These are phyloP conservation scores for Perdita meconis DNA, from an alignment of 2,888 invertebrate genomes.

Conservation along the genomic window DNA sequence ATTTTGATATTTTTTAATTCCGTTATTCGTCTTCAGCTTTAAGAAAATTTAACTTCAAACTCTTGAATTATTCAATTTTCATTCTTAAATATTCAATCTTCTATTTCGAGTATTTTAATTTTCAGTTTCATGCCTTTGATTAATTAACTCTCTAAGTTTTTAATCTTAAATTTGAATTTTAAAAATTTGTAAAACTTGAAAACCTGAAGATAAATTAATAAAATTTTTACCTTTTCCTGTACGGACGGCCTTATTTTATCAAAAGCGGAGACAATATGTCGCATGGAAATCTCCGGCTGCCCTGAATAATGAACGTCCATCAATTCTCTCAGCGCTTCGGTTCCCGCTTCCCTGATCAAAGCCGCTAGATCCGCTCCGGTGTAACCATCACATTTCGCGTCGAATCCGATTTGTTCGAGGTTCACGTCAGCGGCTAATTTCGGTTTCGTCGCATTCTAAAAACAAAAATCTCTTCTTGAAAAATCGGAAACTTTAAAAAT, in stretches of 20 bases:
- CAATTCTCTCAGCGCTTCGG: slow-evolving; percentile 91
- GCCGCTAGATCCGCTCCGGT: slow-evolving; percentile 98
- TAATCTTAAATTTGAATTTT: no score
- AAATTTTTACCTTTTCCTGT: slow-evolving; percentile 87
- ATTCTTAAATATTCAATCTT: no score
- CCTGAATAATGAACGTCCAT: slow-evolving; percentile 86
- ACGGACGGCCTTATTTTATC: slow-evolving; percentile 95
- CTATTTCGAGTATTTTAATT: no score
- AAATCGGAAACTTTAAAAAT: not conserved
- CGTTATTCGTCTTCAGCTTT: no score
- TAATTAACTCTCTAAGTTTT: no score
- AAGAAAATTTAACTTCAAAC: no score
- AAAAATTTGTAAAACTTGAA: no score
- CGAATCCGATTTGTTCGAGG: slow-evolving; percentile 89
- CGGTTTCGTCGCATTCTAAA: slow-evolving; percentile 92
- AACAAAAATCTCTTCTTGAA: slow-evolving; percentile 33
- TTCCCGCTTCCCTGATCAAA: slow-evolving; percentile 94
- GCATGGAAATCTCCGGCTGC: slow-evolving; percentile 85
- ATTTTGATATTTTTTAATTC: no score
- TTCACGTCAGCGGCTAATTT: slow-evolving; percentile 91
- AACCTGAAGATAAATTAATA: no score
- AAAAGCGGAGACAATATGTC: slow-evolving; percentile 92
- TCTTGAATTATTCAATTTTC: no score
- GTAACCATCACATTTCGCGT: slow-evolving; percentile 90
- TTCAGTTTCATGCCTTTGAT: no score